These are phyloP conservation scores for Remorina albescens DNA, from an alignment of 2,797 vertebrate species.

Conservation along the genomic window DNA sequence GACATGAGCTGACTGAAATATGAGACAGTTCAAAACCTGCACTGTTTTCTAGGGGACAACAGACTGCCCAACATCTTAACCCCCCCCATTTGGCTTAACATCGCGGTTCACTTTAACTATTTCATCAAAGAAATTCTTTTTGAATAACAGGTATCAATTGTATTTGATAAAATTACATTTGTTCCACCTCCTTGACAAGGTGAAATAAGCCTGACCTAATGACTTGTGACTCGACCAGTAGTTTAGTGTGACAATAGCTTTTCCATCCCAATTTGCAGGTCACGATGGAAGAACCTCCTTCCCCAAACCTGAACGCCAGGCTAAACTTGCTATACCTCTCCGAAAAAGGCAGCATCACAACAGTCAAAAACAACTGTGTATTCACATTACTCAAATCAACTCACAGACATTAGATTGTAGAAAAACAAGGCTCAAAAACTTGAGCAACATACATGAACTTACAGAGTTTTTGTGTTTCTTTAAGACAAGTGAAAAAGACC, in stretches of 20 bases:
- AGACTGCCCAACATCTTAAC: not conserved
- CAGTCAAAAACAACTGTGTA: not conserved
- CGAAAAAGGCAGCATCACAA: not conserved
- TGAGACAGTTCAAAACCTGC: not conserved
- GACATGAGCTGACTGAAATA: conserved; percentile 31
- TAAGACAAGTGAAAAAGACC: not conserved
- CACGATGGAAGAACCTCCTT: not conserved
- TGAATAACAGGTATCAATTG: too few relatives aligned
- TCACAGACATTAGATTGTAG: too few relatives aligned
- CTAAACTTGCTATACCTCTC: not conserved
- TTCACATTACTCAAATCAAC: not conserved
- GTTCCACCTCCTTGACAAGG: not conserved
- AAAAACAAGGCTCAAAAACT: not conserved
- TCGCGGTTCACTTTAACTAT: not conserved
- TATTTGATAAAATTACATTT: not conserved
- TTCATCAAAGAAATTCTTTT: too few relatives aligned
- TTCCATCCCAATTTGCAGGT: not conserved
- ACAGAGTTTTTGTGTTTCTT: not conserved
- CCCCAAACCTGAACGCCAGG: not conserved
- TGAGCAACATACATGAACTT: not conserved
- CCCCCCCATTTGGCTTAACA: too few relatives aligned
- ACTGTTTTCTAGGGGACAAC: not conserved
- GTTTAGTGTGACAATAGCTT: not conserved
- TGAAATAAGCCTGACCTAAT: not conserved
- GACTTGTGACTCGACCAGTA: not conserved